These are phyloP conservation scores for Drosophila grimshawi DNA, from an alignment of 1,140 invertebrate genomes.

Conservation along the genomic window DNA sequence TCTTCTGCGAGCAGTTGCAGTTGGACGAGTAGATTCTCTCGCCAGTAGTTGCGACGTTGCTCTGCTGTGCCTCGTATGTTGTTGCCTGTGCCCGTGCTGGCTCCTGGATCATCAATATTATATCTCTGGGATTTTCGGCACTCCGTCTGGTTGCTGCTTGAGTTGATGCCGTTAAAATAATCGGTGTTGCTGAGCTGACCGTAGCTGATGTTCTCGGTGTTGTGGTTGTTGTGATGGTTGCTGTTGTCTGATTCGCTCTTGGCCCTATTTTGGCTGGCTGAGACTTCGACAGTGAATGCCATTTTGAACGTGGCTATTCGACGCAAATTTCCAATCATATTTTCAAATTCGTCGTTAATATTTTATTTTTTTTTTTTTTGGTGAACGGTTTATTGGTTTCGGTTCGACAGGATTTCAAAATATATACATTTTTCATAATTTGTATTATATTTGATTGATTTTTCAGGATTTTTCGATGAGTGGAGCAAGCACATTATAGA, in stretches of 20 bases:
- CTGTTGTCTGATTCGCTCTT: constrained; percentile 66
- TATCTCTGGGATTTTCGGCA: constrained; percentile 76
- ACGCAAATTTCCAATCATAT: constrained; percentile 31
- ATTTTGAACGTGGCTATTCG: constrained; percentile 81
- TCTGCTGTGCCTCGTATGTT: constrained; percentile 52
- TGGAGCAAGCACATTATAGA: constrained; percentile 79
- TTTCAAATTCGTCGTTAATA: constrained; percentile 10
- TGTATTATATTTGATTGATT: constrained; percentile 45
- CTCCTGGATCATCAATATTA: constrained; percentile 84
- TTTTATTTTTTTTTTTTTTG: constrained; percentile 42
- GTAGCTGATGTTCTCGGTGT: constrained; percentile 31
- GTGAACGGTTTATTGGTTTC: constrained; percentile 58
- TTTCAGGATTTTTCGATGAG: constrained; percentile 67
- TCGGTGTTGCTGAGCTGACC: constrained; percentile 28
- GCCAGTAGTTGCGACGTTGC: constrained; percentile 36
- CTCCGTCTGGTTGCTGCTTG: constrained; percentile 57
- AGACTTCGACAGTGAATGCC: constrained; percentile 78
- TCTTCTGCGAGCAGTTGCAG: constrained; percentile 64
- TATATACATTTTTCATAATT: constrained; percentile 41
- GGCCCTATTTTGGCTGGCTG: constrained; percentile 76
- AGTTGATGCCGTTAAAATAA: constrained; percentile 36
- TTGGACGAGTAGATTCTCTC: constrained; percentile 47
- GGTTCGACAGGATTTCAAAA: constrained; percentile 60
- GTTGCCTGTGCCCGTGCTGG: constrained; percentile 65
- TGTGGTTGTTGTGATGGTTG: constrained; percentile 44